Evolutionary conservation across 2,888 invertebrate genomes (phyloP), one percentile per base, ranked within the genome.

Genomic region (Hecatera dysodea): DNA sequence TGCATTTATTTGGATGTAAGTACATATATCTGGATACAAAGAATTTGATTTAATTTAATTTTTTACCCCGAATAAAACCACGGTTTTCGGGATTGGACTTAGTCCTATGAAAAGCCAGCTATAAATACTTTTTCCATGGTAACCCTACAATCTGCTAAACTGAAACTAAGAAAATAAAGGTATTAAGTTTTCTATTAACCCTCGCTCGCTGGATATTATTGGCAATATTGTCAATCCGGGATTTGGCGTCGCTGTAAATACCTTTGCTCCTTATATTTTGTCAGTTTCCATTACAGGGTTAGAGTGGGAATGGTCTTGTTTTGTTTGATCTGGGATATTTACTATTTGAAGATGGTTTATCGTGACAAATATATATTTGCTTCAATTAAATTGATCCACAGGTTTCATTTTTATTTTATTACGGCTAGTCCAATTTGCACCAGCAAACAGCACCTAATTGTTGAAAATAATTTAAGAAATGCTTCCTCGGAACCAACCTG

Each of bases 151-250:
- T 73, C 61, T 66, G 52, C 78, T 86, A 84, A 87, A 86, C 82
- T 75, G 68, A 71, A 78, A 80, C 87, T 86, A 87, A 86, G 85
- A 88, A 86, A 89, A 87, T 86, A 87, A 87, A 88, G 86, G 90
- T 85, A 89, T 90, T 86, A 89, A 88, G 85, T 89, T 90, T 90
- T 90, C 90, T 88, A 90, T 90, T 88, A 90, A 87, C 86, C 84
- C 62, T 72, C 72, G 67, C 66, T 77, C 78, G 76, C 70, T 65
- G 74, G 80, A 78, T 85, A 86, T 85, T 86, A 88, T 86, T 87
- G 87, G 81, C 86, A 87, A 88, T 89, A 87, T 86, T 77, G 82
- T 82, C 83, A 71, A 86, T 85, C 84, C 85, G 70, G 85, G 82
- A 84, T 86, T 85, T 84, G 79, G 78, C 72, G 65, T 52, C 57